These are phyloP conservation scores for Hemibagrus wyckioides DNA, from an alignment of 2,113 vertebrate genomes.

Conservation along the genomic window DNA sequence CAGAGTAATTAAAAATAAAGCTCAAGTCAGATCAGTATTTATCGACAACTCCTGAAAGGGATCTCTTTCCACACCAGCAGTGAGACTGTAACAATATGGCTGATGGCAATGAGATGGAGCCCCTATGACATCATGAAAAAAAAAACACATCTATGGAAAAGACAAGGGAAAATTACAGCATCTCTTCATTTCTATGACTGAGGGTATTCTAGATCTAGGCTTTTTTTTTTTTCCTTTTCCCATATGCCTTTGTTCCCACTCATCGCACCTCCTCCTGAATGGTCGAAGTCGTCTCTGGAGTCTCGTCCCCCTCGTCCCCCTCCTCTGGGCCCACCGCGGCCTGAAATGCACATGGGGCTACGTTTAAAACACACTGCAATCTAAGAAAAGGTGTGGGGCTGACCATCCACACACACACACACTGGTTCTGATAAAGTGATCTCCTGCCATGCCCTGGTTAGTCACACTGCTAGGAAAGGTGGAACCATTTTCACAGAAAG, in stretches of 20 bases:
- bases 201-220: conserved; percentile 1
- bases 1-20: background rate
- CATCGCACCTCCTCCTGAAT: conserved; percentile 71
- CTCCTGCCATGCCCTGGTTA: conserved; percentile 34
- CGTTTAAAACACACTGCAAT: conserved; percentile 58
- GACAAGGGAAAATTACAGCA: background rate
- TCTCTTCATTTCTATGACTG: conserved; percentile 10
- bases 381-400: background rate
- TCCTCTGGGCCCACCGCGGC: conserved; percentile 85
- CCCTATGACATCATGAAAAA: conserved; percentile 20
- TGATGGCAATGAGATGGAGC: conserved; percentile 53
- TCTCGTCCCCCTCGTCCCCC: conserved; percentile 83
- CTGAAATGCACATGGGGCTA: conserved; percentile 76
- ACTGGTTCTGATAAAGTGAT: conserved; percentile 14
- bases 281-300: conserved; percentile 83
- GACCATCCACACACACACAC: conserved; percentile 36
- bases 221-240: background rate
- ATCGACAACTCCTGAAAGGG: conserved; percentile 8
- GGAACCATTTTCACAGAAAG: conserved; percentile 16
- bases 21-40: conserved; percentile 40
- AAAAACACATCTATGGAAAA: conserved; percentile 17
- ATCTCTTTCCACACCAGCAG: conserved; percentile 24
- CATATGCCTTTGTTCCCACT: conserved; percentile 20
- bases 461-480: conserved; percentile 21
- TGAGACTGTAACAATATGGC: conserved; percentile 29